Evolutionary conservation across 2,797 vertebrate species (phyloP), one percentile per base, ranked within the genome.

Genomic region (Cirrhinus molitorella): DNA sequence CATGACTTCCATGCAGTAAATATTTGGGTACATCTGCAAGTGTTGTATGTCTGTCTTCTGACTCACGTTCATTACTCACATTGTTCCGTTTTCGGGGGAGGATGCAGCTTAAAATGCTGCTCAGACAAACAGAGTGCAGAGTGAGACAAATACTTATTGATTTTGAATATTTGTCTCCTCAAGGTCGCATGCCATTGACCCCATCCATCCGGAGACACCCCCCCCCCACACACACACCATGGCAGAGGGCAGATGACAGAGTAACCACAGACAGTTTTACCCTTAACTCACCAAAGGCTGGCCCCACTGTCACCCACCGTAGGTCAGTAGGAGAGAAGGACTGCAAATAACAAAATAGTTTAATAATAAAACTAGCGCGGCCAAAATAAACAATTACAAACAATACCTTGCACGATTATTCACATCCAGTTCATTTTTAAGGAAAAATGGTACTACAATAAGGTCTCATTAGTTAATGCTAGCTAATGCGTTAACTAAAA

Each of bases 111-210:
- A 83, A 70, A 77, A 78, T 83, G 82, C 82, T 53, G 79, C 83
- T 80, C 78, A 67, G 76, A 85, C 76, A 83, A 83, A 86, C 77
- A 76, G 47, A 53, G 47, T 37, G 74, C 63, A 80, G 80, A 79
- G 55, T 34, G 81, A 83, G 80, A 83, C 76, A 81, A 93, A 92
- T 90, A 80, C 85, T 92, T 94, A 95, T 95, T 94, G 95, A 95
- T 95, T 93, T 92, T 94, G 94, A 94, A 95, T 95, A 95, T 95
- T 95, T 94, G 94, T 91, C 93, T 92, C 91, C 89, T 91, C 92
- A 94, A 95, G 95, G 94, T 95, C 92, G 91, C 89, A 85, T 90
- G 80, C 88, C 92, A 86, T 90, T 93, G 94, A 94, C 94, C 94
- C 89, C 87, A 89, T 95, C 92, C 93, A 91, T 93, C 89, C 90